Evolutionary conservation across 2,888 invertebrate genomes (phyloP), one percentile per base, ranked within the genome.

Genomic region (Conistra vaccinii): DNA sequence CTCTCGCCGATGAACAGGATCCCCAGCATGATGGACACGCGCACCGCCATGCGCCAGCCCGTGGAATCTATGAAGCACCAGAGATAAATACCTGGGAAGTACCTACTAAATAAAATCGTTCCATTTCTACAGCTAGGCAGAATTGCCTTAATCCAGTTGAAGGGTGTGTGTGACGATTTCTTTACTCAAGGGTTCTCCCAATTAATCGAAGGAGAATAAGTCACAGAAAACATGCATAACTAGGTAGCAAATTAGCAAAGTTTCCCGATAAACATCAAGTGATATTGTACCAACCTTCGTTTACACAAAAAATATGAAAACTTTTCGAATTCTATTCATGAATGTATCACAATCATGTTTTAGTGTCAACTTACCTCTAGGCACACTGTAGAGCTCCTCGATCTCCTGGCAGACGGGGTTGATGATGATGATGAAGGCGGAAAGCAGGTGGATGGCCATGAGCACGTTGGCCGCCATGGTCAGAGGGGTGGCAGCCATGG

Each of bases 391-490:
- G 4, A 97, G 93, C 88, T 97, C 97, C 90, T 98, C 98, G 74
- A 97, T 89, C 89, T 98, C 97, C 92, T 98, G 98, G 89, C 97
- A 97, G 57, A 98, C 97, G 0, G 98, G 98, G 93, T 98, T 98
- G 84, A 98, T 96, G 81, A 98, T 97, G 85, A 98, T 97, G 78
- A 97, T 93, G 91, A 98, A 98, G 42, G 98, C 98, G 66, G 97
- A 94, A 45, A 98, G 91, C 29, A 98, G 95, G 91, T 98, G 98
- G 6, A 97, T 87, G 0, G 97, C 97, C 96, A 98, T 97, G 45
- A 97, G 93, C 51, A 97, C 91, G 89, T 98, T 97, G 48, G 97
- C 97, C 0, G 97, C 92, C 12, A 96, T 94, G 0, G 97, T 96
- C 65, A 97, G 91, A 0, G 96, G 93, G 0, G 97, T 97, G 58